Evolutionary conservation across 2,797 vertebrate species (phyloP).

Genomic region (Paedocypris micromegethes): DNA sequence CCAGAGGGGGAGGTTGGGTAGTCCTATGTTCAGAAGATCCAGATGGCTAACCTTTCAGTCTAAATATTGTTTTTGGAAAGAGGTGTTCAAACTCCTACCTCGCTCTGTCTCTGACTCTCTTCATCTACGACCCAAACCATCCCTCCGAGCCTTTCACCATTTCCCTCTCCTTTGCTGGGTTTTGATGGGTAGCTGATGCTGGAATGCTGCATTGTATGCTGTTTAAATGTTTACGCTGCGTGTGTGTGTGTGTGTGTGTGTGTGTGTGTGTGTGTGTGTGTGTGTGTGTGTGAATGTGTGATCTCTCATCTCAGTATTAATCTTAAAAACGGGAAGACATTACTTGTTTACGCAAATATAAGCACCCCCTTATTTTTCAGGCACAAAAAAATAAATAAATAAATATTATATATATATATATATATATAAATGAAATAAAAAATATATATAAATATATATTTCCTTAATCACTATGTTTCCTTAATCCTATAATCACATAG

Average conservation of each 20-base stretch:
- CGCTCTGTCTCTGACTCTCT: conserved; percentile 22
- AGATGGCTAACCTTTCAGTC: conserved; percentile 77
- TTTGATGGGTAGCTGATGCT: conserved; percentile 43
- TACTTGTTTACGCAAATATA: too few species aligned
- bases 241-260: neutral
- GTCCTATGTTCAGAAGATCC: conserved; percentile 79
- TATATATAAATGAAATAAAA: too few species aligned
- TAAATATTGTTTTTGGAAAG: conserved; percentile 77
- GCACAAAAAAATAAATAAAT: too few species aligned
- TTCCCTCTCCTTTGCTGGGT: conserved; percentile 44
- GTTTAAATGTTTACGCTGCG: conserved; percentile 63
- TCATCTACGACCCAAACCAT: conserved; percentile 27
- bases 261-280: conserved; percentile 1
- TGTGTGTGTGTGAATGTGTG: conserved; percentile 29
- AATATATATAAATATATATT: too few species aligned
- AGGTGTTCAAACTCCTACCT: conserved; percentile 56
- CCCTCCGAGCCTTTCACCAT: conserved; percentile 4
- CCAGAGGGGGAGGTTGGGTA: conserved; percentile 58
- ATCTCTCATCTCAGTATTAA: conserved; percentile 21
- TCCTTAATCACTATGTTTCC: too few species aligned
- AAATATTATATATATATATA: too few species aligned
- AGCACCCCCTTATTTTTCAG: too few species aligned
- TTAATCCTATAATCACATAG: too few species aligned
- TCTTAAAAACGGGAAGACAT: too few species aligned
- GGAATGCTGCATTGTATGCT: conserved; percentile 46